Evolutionary conservation across 1,140 invertebrate species (phyloP).

Genomic region (Zelostemma sp.): DNA sequence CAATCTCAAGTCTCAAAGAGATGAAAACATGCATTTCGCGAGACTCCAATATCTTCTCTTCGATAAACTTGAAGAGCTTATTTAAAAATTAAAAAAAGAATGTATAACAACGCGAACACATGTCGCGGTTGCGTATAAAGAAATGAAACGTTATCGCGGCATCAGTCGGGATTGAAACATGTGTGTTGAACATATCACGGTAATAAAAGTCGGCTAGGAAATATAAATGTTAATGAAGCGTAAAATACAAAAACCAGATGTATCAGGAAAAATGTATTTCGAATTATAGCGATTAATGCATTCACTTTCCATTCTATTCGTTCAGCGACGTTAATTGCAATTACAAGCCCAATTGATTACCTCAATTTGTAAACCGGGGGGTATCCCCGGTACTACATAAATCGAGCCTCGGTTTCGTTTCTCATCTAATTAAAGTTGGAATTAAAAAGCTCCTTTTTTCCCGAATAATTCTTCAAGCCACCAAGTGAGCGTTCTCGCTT

Average conservation of each 20-base stretch:
- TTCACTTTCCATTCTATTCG: not conserved
- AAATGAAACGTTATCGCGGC: constrained; percentile 21
- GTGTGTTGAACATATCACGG: constrained; percentile 15
- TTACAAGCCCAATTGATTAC: not conserved
- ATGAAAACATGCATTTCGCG: too few relatives aligned
- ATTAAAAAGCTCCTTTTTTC: too few relatives aligned
- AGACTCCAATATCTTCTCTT: too few relatives aligned
- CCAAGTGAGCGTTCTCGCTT: too few relatives aligned
- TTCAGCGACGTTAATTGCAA: constrained; percentile 7
- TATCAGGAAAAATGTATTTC: constrained; percentile 4
- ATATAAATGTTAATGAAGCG: constrained; percentile 34
- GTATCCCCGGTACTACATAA: too few relatives aligned
- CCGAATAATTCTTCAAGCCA: too few relatives aligned
- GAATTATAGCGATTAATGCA: not conserved
- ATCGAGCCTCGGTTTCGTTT: too few relatives aligned
- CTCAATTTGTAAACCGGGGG: not conserved
- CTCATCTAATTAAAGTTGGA: too few relatives aligned
- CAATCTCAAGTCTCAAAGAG: not conserved
- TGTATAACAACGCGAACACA: constrained; percentile 8
- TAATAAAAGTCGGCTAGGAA: constrained; percentile 25
- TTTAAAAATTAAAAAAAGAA: not conserved
- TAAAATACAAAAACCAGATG: constrained; percentile 24
- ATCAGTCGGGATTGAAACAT: constrained; percentile 20
- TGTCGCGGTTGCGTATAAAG: constrained; percentile 21
- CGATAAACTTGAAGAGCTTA: not conserved